Conservation (phyloP, 2,797 vertebrate species). For the Haliaeetus albicilla region DNA sequence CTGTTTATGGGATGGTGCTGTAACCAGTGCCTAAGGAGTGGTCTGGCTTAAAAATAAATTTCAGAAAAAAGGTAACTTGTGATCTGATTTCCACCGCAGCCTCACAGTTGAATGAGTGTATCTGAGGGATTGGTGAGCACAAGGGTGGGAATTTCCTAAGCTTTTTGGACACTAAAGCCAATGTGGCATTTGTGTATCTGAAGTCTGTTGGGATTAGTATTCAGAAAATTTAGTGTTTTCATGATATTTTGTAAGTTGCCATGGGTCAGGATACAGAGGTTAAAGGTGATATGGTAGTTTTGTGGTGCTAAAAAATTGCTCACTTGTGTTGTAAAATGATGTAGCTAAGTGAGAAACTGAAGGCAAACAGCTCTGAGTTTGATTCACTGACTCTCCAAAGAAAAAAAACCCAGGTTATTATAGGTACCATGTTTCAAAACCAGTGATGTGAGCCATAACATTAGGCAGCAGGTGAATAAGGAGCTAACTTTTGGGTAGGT, state of each 20-base stretch:
- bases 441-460: background rate
- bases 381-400: background rate
- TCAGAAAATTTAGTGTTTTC: background rate
- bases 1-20: background rate
- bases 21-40: background rate
- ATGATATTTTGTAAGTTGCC: background rate
- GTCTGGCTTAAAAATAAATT: background rate
- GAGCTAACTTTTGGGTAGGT: background rate
- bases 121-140: background rate
- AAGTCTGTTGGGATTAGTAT: background rate
- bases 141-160: background rate
- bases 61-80: fast-evolving
- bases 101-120: background rate
- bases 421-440: background rate
- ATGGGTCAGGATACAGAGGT: background rate
- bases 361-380: background rate
- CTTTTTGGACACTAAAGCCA: background rate
- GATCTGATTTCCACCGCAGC: background rate
- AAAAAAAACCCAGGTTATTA: background rate
- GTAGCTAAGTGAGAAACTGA: background rate
- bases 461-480: background rate
- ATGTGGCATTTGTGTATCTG: fast-evolving
- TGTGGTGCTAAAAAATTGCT: background rate
- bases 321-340: background rate
- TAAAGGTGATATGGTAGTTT: background rate